Evolutionary conservation across 2,113 vertebrate genomes (phyloP).

Genomic region (Enhydra lutris): DNA sequence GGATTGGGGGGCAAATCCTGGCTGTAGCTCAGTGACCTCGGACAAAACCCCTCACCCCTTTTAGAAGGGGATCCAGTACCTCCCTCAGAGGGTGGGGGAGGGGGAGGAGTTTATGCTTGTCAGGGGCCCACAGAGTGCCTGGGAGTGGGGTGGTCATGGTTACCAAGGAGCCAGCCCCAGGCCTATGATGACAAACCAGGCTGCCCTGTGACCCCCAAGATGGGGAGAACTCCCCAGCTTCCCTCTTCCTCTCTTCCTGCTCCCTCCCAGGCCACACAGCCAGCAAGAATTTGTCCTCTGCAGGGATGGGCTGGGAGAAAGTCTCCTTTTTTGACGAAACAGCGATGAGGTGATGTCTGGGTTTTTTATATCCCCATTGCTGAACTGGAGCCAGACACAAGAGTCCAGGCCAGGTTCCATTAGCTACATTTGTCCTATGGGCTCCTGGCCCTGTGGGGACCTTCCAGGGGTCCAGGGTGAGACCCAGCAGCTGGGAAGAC

Average conservation of each 20-base stretch:
- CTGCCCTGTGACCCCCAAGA: not conserved
- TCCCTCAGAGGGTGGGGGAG: not conserved
- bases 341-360: slow-evolving; percentile 78
- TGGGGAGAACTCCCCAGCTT: not conserved
- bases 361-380: slow-evolving; percentile 66
- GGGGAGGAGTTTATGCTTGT: not conserved
- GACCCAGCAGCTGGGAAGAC: not conserved
- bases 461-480: not conserved
- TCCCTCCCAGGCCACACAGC: not conserved
- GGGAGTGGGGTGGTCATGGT: not conserved
- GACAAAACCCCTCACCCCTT: not conserved
- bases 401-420: not conserved
- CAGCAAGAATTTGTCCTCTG: slow-evolving; percentile 43
- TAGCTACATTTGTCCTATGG: slow-evolving; percentile 49
- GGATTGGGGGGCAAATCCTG: not conserved
- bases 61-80: not conserved
- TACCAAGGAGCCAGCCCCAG: not conserved
- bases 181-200: not conserved
- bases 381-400: slow-evolving; percentile 61
- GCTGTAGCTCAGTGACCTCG: not conserved
- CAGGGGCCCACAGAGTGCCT: not conserved
- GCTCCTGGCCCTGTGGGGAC: not conserved
- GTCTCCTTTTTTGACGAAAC: slow-evolving; percentile 70
- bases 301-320: slow-evolving; percentile 35
- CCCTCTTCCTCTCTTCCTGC: not conserved